Conservation (phyloP, 2,797 vertebrate species). For the Perdix hodgsoniae region DNA sequence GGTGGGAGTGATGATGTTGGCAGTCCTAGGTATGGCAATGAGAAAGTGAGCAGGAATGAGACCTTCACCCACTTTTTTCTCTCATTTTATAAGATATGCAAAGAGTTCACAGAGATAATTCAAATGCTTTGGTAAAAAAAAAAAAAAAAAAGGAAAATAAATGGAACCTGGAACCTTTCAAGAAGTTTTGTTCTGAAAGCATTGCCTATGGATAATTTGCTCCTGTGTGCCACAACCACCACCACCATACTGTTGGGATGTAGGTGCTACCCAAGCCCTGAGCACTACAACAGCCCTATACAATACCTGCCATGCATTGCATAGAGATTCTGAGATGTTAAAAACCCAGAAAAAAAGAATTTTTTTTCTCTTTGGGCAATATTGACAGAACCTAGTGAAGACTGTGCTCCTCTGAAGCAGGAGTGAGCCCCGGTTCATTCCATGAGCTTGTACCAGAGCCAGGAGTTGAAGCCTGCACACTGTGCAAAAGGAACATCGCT, state of each 20-base stretch:
- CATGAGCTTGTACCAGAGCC: neutral
- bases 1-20: neutral
- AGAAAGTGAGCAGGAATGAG: neutral
- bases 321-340: neutral
- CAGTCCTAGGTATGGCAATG: rapidly evolving
- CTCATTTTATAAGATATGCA: no score
- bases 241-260: rapidly evolving
- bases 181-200: neutral
- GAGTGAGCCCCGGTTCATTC: neutral
- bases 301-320: neutral
- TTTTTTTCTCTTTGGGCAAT: neutral
- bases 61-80: neutral
- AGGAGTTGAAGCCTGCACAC: neutral
- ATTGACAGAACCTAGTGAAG: neutral
- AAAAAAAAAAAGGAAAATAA: rapidly evolving
- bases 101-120: no score
- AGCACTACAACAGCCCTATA: no score
- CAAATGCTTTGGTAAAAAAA: neutral
- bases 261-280: neutral
- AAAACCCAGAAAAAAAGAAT: neutral
- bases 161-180: rapidly evolving
- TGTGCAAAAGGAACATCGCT: rapidly evolving
- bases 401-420: neutral
- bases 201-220: rapidly evolving
- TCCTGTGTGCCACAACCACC: neutral